Percentiles rank a stretch among this genome's conserved stretches.
Conservation (phyloP, 2,797 vertebrate genomes). For the Neoniphon sammara region DNA sequence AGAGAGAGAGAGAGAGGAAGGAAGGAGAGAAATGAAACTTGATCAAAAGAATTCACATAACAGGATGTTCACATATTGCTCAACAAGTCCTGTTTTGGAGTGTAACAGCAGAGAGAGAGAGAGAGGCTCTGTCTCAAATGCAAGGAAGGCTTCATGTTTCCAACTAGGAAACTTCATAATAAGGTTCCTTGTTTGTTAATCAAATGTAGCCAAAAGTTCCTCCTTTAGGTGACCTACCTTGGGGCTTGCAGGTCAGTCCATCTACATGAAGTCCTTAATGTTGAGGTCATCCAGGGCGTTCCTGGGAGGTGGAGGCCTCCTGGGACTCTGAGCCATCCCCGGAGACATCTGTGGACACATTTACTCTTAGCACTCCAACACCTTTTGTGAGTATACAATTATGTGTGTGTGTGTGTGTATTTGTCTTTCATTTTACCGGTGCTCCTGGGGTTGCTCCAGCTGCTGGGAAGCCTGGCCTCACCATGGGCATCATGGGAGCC, state of each 20-base stretch:
- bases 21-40: background rate
- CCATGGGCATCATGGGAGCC: slow-evolving; percentile 95
- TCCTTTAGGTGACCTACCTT: slow-evolving; percentile 61
- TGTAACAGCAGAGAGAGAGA: background rate
- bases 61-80: background rate
- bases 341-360: slow-evolving; percentile 82
- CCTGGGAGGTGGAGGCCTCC: slow-evolving; percentile 94
- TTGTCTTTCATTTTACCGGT: slow-evolving; percentile 83
- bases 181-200: no score
- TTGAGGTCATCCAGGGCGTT: slow-evolving; percentile 99
- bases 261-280: slow-evolving; percentile 99
- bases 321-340: slow-evolving; percentile 92
- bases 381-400: slow-evolving; percentile 4
- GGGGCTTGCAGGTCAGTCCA: slow-evolving; percentile 59
- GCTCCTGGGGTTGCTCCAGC: slow-evolving; percentile 85
- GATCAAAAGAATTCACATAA: background rate
- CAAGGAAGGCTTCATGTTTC: no score
- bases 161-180: no score
- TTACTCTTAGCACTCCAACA: slow-evolving; percentile 18
- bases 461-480: slow-evolving; percentile 90
- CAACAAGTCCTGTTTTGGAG: background rate
- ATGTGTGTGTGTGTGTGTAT: background rate
- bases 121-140: no score
- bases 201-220: no score
- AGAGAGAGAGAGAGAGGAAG: background rate